These are phyloP conservation scores for Crotalus horridus DNA, from an alignment of 2,113 vertebrate genomes.

Conservation along the genomic window DNA sequence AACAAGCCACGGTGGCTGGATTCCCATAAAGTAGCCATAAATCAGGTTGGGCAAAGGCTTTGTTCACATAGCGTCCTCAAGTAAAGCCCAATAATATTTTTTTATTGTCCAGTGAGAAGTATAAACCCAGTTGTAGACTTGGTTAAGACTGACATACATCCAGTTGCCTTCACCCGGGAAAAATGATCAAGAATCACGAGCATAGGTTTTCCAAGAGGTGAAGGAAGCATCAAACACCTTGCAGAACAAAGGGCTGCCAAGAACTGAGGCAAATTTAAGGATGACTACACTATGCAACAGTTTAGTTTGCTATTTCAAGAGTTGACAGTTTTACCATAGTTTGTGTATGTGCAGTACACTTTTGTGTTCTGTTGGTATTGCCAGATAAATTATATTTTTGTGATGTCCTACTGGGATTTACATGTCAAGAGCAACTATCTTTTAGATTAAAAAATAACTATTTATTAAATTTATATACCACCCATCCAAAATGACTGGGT, in stretches of 20 bases:
- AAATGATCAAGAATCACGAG: neutral
- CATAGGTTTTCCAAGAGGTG: neutral
- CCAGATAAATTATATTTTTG: neutral
- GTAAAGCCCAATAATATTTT: neutral
- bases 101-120: neutral
- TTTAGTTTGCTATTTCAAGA: neutral
- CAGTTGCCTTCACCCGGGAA: neutral
- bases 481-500: neutral
- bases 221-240: neutral
- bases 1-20: neutral
- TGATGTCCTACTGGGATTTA: neutral
- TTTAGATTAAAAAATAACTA: neutral
- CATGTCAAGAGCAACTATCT: neutral
- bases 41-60: neutral
- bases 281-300: neutral
- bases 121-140: neutral
- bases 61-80: neutral
- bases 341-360: neutral
- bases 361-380: neutral
- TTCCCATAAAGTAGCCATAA: neutral
- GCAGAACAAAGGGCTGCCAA: neutral
- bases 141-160: neutral
- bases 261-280: neutral
- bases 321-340: neutral
- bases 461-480: neutral